Base-by-base conservation (phyloP, 2,888 invertebrate genomes). In the Folsomia manolachei region DNA sequence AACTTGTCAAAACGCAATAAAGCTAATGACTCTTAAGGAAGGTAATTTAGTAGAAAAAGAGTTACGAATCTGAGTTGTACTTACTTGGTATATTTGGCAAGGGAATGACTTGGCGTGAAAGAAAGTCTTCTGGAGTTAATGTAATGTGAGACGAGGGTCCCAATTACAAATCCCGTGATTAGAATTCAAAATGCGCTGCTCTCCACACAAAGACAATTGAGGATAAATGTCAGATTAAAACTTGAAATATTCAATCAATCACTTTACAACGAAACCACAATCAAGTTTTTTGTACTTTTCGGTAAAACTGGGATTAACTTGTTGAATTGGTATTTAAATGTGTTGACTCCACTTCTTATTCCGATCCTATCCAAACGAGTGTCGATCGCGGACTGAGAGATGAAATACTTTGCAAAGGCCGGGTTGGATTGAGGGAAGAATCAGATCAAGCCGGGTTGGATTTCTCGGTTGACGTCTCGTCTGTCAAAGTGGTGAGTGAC, bases 401-500 rank as follows among this genome's bases (percentile, higher is more conserved):
- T 39, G 39, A 39, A 39, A 39, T 51, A 18, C 9, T 51, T 51
- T 18, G 9, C 51, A 51, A 51, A 11, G 9, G 51, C 21, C 21
- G n/a, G 56, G 51, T 11, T 51, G 51, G 18, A 18, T 11, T 18
- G 51, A 51, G 18, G 51, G 51, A 51, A 11, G n/a, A n/a, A 39
- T 39, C n/a, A 60, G n/a, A 21, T 4, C n/a, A 60, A 21, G 60
- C 21, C n/a, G 7, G 23, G 23, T 7, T n/a, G 60, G 60, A 60
- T 19, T 60, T 60, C 60, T 62, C 26, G 23, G 62, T 62, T 62
- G 62, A 24, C 19, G n/a, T 11, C n/a, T n/a, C 23, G 24, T 62
- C 62, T 23, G 25, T 27, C 39, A 19, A 52, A n/a, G 65, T 39
- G n/a, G 65, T 66, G 51, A 27, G 76, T 77, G 78, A 79, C 80